phyloP scores from a whole-genome alignment of 1,140 invertebrate species.

The Asbolus verrucosus region DNA sequence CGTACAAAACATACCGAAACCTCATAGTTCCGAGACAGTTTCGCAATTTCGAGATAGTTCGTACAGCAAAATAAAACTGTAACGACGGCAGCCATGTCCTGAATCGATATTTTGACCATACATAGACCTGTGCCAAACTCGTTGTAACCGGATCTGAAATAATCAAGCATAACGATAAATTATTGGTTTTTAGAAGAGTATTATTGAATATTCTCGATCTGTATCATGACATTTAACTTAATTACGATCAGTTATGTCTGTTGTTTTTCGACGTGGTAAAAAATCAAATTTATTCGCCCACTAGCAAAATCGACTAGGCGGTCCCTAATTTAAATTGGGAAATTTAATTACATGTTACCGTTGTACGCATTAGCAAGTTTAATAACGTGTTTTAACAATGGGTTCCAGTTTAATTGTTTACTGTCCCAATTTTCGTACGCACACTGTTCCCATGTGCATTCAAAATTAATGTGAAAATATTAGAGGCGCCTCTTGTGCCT shows the following conservation, averaged over 20 bases:
- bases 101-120: no score
- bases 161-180: not conserved
- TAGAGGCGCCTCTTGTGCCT: no score
- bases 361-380: not conserved
- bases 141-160: not conserved
- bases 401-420: not conserved
- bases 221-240: not conserved
- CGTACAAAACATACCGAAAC: no score
- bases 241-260: not conserved
- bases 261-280: not conserved
- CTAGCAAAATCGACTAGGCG: not conserved
- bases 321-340: conserved; percentile 8
- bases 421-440: not conserved
- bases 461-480: no score
- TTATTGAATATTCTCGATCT: not conserved
- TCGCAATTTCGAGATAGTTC: no score
- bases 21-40: no score
- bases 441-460: no score
- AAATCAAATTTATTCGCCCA: not conserved
- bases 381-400: not conserved
- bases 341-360: conserved; percentile 1
- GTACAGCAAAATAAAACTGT: no score
- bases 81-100: no score
- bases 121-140: not conserved
- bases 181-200: not conserved